phyloP scores from a whole-genome alignment of 2,888 invertebrate genomes.

The Sarcophaga subvicina region DNA sequence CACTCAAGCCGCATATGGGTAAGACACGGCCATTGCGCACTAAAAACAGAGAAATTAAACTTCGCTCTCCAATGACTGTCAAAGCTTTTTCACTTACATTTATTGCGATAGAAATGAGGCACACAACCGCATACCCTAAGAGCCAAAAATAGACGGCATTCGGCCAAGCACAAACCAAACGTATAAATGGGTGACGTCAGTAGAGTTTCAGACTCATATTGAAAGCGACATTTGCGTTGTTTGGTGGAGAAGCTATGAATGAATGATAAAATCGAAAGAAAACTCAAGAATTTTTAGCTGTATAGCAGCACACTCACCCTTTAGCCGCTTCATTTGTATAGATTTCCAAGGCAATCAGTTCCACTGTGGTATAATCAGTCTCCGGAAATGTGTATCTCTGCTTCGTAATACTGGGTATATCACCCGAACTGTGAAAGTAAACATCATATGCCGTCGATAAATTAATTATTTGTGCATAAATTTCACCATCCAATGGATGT shows the following conservation, averaged over 20 bases:
- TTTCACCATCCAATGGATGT: conserved; percentile 88
- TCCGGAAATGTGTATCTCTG: conserved; percentile 83
- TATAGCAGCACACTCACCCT: conserved; percentile 78
- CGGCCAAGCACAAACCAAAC: conserved; percentile 87
- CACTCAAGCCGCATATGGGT: conserved; percentile 84
- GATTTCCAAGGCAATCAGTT: conserved; percentile 84
- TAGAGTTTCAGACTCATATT: conserved; percentile 85
- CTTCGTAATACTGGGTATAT: conserved; percentile 86
- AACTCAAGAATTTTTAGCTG: background rate
- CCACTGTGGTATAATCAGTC: conserved; percentile 84
- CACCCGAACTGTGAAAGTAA: conserved; percentile 86
- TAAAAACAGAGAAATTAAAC: conserved; percentile 64
- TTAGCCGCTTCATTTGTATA: conserved; percentile 84
- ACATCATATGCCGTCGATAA: conserved; percentile 87
- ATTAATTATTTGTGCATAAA: conserved; percentile 89
- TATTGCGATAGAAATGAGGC: conserved; percentile 88
- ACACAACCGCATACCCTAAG: conserved; percentile 86
- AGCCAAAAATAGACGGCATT: conserved; percentile 86
- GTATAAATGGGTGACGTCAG: conserved; percentile 87
- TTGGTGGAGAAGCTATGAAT: conserved; percentile 83
- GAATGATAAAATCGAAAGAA: background rate
- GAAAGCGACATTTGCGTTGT: conserved; percentile 87
- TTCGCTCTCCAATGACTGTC: background rate
- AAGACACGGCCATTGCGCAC: conserved; percentile 78
- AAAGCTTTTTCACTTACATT: conserved; percentile 82